Evolutionary conservation across 2,797 vertebrate species (phyloP).

Genomic region (Harpagifer antarcticus): DNA sequence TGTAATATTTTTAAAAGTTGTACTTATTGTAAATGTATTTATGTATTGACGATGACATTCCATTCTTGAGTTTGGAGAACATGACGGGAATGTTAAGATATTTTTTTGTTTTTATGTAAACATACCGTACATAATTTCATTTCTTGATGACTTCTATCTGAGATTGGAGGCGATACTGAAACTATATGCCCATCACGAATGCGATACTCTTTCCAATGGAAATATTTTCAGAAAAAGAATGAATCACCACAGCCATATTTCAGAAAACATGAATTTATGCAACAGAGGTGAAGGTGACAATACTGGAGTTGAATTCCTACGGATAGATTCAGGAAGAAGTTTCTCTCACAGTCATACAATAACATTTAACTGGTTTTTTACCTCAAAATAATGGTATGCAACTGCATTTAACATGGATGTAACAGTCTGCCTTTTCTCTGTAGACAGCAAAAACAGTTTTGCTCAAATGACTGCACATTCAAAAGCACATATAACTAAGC

Average conservation of each 20-base stretch:
- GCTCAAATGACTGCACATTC: conserved; percentile 72
- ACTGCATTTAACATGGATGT: conserved; percentile 56
- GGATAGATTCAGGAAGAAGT: conserved; percentile 31
- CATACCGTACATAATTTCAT: conserved; percentile 62
- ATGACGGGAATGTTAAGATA: conserved; percentile 62
- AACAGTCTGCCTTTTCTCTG: conserved; percentile 64
- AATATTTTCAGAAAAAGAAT: conserved; percentile 40
- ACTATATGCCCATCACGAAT: conserved; percentile 54
- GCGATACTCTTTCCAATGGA: conserved; percentile 63
- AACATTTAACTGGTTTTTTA: conserved; percentile 48
- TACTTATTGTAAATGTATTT: conserved; percentile 88
- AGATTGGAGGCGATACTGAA: conserved; percentile 59
- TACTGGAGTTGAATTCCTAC: conserved; percentile 17
- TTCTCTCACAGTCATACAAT: conserved; percentile 29
- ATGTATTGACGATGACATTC: conserved; percentile 79
- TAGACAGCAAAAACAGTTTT: conserved; percentile 61
- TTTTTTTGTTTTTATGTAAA: conserved; percentile 43
- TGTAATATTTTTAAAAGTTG: conserved; percentile 79
- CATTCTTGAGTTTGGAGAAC: conserved; percentile 66
- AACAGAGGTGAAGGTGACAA: conserved; percentile 37
- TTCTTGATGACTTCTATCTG: conserved; percentile 66
- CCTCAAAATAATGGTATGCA: conserved; percentile 52
- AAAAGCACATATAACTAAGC: conserved; percentile 79
- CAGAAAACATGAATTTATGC: conserved; percentile 42
- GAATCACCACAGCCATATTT: conserved; percentile 56